A percentile compares a stretch with the other conserved stretches of the same genome.
These are phyloP conservation scores for Drosophila buzzatii DNA, from an alignment of 2,888 invertebrate genomes.

Conservation along the genomic window DNA sequence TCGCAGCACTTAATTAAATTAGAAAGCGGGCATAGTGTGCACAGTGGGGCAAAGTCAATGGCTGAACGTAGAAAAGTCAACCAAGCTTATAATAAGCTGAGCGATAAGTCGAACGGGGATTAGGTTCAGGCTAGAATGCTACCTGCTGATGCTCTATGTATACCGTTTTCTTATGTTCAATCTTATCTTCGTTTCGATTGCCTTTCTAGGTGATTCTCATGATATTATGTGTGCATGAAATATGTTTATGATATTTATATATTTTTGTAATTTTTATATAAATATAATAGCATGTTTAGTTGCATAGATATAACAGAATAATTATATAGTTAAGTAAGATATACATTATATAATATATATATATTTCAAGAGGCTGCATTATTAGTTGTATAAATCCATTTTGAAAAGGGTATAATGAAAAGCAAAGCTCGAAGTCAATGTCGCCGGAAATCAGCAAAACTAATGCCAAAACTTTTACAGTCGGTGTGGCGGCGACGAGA, in stretches of 20 bases:
- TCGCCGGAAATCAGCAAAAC: slow-evolving; percentile 72
- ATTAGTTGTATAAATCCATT: not conserved
- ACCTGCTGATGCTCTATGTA: not conserved
- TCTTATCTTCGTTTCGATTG: not conserved
- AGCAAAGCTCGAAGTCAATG: slow-evolving; percentile 45
- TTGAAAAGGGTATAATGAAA: slow-evolving; percentile 31
- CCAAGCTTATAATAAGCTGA: slow-evolving; percentile 23
- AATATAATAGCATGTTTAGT: too few species aligned
- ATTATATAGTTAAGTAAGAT: too few species aligned
- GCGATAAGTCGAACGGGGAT: not conserved
- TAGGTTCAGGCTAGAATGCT: not conserved
- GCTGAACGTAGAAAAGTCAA: slow-evolving; percentile 51
- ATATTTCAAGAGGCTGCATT: not conserved
- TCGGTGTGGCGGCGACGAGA: slow-evolving; percentile 5
- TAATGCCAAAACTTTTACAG: slow-evolving; percentile 69
- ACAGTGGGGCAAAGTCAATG: slow-evolving; percentile 55
- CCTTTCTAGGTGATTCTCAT: not conserved
- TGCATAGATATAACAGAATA: not conserved
- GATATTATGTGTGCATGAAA: not conserved
- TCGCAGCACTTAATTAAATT: slow-evolving; percentile 77
- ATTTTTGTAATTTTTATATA: not conserved
- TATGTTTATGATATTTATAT: not conserved
- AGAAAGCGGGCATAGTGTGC: slow-evolving; percentile 55
- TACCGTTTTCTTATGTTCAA: not conserved
- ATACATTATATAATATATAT: too few species aligned